These are phyloP conservation scores for Caenorhabditis tropicalis DNA, from an alignment of 1,140 invertebrate species.

Conservation along the genomic window DNA sequence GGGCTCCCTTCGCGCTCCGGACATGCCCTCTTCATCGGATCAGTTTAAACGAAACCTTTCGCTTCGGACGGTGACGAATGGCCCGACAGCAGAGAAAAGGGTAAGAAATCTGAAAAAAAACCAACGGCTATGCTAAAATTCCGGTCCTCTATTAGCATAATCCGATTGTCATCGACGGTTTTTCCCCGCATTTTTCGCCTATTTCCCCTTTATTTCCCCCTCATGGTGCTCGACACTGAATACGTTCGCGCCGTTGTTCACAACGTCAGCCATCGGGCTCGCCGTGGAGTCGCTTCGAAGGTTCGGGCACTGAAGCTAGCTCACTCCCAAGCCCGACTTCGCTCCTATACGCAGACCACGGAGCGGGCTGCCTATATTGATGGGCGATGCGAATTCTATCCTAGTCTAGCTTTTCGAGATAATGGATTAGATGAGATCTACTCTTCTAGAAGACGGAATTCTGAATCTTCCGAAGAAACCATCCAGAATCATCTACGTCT, in stretches of 20 bases:
- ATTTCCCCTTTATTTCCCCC: background rate
- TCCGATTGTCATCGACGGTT: background rate
- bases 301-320: background rate
- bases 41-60: conserved; percentile 59
- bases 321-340: background rate
- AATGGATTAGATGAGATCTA: too few relatives aligned
- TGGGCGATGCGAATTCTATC: background rate
- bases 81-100: background rate
- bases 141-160: background rate
- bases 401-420: too few relatives aligned
- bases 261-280: background rate
- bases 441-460: too few relatives aligned
- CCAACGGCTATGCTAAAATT: too few relatives aligned
- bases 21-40: background rate
- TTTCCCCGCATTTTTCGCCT: background rate
- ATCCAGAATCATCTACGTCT: too few relatives aligned
- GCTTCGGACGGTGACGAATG: background rate
- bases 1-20: conserved; percentile 60
- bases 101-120: too few relatives aligned
- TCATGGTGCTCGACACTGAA: conserved; percentile 9
- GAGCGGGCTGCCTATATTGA: background rate
- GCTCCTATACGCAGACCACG: background rate
- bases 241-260: background rate
- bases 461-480: too few relatives aligned
- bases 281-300: background rate